These are phyloP conservation scores for Parnassius mnemosyne DNA, from an alignment of 2,888 invertebrate species.

Conservation along the genomic window DNA sequence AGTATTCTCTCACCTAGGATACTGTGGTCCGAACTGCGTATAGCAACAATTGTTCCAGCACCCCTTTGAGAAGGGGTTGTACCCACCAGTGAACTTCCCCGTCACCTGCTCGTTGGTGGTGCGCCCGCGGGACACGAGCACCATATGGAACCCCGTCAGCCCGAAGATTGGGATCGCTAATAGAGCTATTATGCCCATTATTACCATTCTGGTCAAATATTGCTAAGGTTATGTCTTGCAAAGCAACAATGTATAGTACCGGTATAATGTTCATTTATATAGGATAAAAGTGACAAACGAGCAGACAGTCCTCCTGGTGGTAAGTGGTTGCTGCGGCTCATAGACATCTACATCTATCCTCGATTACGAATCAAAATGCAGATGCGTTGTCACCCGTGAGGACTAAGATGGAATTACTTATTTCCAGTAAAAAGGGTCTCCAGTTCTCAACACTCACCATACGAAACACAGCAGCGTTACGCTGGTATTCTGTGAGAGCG, in stretches of 20 bases:
- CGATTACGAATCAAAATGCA: no score
- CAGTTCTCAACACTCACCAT: no score
- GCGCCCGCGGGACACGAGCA: constrained; percentile 96
- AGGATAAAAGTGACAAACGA: no score
- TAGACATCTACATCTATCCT: no score
- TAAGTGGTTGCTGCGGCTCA: no score
- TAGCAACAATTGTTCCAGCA: constrained; percentile 97
- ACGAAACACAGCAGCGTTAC: no score
- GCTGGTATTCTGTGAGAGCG: no score
- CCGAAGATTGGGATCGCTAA: constrained; percentile 98
- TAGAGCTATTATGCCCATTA: constrained; percentile 95
- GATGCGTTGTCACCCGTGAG: no score
- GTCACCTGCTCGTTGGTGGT: constrained; percentile 99
- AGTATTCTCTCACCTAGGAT: constrained; percentile 90
- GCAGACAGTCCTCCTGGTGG: no score
- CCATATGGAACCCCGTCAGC: constrained; percentile 98
- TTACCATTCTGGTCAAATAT: constrained; percentile 84
- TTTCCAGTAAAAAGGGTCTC: no score
- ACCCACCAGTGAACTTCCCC: constrained; percentile 98
- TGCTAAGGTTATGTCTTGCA: constrained; percentile 40
- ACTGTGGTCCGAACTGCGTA: constrained; percentile 97
- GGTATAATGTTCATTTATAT: neutral
- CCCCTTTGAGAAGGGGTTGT: constrained; percentile 98
- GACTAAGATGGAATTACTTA: no score
- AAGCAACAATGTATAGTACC: constrained; percentile 10